A percentile compares a stretch with the other conserved stretches of the same genome.
phyloP scores from a whole-genome alignment of 2,113 vertebrate species.

The Fregetta grallaria region DNA sequence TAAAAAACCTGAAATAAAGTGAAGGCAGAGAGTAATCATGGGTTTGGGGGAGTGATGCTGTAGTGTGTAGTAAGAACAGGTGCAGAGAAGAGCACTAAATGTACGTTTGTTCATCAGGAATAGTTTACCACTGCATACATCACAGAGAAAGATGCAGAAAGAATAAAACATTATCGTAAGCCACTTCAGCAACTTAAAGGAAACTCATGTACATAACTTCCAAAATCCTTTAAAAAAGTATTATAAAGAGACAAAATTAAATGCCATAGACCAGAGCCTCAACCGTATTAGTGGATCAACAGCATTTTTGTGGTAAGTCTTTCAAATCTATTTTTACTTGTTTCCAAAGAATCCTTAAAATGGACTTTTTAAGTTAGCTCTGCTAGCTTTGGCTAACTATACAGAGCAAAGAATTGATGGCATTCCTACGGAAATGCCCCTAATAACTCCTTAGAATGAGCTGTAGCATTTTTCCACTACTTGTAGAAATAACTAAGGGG shows the following conservation, averaged over 20 bases:
- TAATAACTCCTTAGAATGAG: constrained; percentile 26
- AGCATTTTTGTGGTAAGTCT: background rate
- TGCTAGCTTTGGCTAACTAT: background rate
- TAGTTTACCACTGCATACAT: background rate
- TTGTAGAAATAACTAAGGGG: constrained; percentile 28
- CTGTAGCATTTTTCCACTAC: constrained; percentile 36
- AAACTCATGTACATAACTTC: background rate
- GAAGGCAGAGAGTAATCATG: background rate
- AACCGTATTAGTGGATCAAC: background rate
- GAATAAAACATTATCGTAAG: background rate
- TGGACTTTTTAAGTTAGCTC: background rate
- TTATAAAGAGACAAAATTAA: background rate
- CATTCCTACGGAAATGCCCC: constrained; percentile 14
- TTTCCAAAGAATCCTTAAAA: background rate
- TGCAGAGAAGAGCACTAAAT: background rate
- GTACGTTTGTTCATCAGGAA: background rate
- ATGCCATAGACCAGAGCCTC: background rate
- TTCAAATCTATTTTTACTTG: constrained; percentile 6
- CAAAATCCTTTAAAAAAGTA: background rate
- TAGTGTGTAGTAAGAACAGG: background rate
- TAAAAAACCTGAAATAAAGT: background rate
- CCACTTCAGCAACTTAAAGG: background rate
- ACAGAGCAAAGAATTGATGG: constrained; percentile 2
- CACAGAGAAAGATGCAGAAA: background rate
- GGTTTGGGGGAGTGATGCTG: background rate